These are phyloP conservation scores for Microctenopoma stevenorrisi DNA, from an alignment of 2,797 vertebrate genomes.

Conservation along the genomic window DNA sequence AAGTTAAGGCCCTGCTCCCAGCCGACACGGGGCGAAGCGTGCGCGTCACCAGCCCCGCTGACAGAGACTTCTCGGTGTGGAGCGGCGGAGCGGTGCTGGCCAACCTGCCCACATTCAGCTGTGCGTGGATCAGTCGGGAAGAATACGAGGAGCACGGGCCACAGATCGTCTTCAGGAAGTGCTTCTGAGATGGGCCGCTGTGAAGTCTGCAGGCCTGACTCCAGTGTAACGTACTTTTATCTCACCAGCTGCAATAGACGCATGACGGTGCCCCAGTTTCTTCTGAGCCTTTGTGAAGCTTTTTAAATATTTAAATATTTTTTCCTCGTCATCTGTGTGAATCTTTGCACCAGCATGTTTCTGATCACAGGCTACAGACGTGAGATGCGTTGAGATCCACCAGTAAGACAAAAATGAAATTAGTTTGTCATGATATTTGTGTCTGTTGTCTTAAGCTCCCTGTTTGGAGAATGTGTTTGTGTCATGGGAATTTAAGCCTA, in stretches of 20 bases:
- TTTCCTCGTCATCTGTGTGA: not conserved
- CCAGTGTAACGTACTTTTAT: not conserved
- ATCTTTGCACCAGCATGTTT: not conserved
- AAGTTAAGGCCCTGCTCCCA: slow-evolving; percentile 68
- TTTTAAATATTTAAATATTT: not conserved
- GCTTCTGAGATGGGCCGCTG: slow-evolving; percentile 75
- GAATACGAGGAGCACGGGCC: slow-evolving; percentile 84
- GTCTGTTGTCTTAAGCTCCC: not conserved
- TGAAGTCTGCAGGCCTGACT: not conserved
- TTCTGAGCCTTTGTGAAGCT: not conserved
- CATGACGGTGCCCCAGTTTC: slow-evolving; percentile 40
- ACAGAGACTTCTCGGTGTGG: slow-evolving; percentile 83
- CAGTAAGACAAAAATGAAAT: not conserved
- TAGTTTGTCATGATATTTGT: not conserved
- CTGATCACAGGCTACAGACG: not conserved
- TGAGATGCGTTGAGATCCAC: not conserved
- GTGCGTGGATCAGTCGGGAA: slow-evolving; percentile 80
- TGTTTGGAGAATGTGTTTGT: slow-evolving; percentile 12
- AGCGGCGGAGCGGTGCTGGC: slow-evolving; percentile 80
- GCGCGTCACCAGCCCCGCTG: slow-evolving; percentile 68
- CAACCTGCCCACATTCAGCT: slow-evolving; percentile 61
- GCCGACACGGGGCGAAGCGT: slow-evolving; percentile 51
- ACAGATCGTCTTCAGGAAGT: slow-evolving; percentile 83
- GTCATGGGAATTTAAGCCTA: slow-evolving; percentile 7
- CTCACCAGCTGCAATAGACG: slow-evolving; percentile 45